Percentiles rank a stretch among this genome's conserved stretches.
These are phyloP conservation scores for Pluvialis apricaria DNA, from an alignment of 2,113 vertebrate species.

Conservation along the genomic window DNA sequence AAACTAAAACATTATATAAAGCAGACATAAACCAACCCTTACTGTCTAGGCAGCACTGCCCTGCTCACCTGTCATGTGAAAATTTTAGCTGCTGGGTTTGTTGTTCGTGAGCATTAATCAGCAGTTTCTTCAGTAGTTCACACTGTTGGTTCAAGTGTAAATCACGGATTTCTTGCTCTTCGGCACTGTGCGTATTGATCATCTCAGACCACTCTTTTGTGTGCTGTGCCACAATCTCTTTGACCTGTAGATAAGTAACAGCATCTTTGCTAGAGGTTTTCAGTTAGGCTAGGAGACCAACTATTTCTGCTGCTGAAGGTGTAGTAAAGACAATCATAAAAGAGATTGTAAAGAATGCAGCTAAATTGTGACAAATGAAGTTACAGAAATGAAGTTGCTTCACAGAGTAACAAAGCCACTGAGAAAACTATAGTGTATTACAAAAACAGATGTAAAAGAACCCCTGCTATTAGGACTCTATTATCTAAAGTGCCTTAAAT, in stretches of 20 bases:
- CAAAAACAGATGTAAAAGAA: neutral
- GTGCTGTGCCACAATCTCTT: slow-evolving; percentile 94
- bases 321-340: neutral
- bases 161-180: slow-evolving; percentile 92
- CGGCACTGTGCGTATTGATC: slow-evolving; percentile 86
- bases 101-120: slow-evolving; percentile 87
- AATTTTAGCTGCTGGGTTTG: slow-evolving; percentile 92
- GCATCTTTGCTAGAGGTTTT: neutral
- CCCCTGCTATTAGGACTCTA: neutral
- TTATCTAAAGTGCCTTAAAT: neutral
- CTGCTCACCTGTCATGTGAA: slow-evolving; percentile 90
- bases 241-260: slow-evolving; percentile 76
- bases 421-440: neutral
- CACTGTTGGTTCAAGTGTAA: slow-evolving; percentile 92
- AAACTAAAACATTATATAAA: neutral
- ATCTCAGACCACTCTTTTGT: slow-evolving; percentile 98
- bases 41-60: neutral
- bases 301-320: neutral
- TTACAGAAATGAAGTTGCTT: neutral
- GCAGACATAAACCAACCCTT: neutral
- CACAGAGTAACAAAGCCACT: neutral
- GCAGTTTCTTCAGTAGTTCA: slow-evolving; percentile 89
- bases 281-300: neutral
- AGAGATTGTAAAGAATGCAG: neutral
- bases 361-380: neutral